Conservation (phyloP, 2,797 vertebrate genomes). For the Spinus pinus region DNA sequence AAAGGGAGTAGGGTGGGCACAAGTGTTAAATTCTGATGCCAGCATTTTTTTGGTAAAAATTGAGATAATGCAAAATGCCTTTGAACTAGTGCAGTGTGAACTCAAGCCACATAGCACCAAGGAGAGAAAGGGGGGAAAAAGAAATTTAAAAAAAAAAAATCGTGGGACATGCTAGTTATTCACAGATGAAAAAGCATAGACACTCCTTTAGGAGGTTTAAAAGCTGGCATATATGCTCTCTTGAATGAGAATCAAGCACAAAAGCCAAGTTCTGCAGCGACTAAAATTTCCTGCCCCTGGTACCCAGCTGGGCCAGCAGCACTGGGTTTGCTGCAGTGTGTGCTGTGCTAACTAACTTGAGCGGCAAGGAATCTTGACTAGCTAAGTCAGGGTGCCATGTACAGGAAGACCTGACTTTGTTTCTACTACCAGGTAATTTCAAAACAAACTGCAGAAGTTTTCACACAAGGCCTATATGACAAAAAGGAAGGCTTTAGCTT, state of each 20-base stretch:
- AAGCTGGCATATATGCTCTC: neutral
- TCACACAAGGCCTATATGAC: neutral
- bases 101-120: slow-evolving; percentile 8
- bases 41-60: neutral
- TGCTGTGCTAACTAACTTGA: neutral
- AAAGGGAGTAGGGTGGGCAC: neutral
- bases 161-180: neutral
- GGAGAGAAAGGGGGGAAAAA: neutral
- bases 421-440: neutral
- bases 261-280: neutral
- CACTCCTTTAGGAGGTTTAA: slow-evolving; percentile 9
- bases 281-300: neutral
- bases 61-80: slow-evolving; percentile 43
- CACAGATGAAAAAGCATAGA: neutral
- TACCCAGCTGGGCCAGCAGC: neutral
- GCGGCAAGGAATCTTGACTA: neutral
- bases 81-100: neutral
- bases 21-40: neutral
- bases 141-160: neutral
- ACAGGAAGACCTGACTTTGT: neutral
- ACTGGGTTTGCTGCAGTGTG: neutral
- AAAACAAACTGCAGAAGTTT: neutral
- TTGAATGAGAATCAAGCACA: neutral
- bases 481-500: slow-evolving; percentile 5
- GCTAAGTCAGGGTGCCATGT: neutral